Conservation (phyloP, 2,113 vertebrate genomes). For the Pontoporia blainvillei region DNA sequence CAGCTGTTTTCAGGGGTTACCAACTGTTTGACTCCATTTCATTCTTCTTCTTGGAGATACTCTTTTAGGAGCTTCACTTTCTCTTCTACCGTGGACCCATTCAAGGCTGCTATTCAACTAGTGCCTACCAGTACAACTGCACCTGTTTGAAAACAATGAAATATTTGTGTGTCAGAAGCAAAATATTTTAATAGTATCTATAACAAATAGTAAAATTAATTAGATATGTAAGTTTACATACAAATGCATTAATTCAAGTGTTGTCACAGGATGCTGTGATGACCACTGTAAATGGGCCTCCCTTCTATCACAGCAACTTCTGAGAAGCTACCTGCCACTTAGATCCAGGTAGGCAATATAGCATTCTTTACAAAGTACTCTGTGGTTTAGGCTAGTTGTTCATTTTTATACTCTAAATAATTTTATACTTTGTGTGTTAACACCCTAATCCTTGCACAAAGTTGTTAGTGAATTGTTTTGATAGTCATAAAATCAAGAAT, state of each 20-base stretch:
- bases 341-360: background rate
- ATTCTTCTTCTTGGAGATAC: background rate
- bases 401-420: background rate
- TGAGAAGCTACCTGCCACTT: background rate
- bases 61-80: background rate
- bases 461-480: background rate
- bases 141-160: background rate
- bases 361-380: background rate
- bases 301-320: background rate
- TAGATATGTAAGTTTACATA: background rate
- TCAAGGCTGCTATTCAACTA: background rate
- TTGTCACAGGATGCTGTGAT: background rate
- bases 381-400: background rate
- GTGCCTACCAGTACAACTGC: background rate
- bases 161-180: background rate
- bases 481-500: background rate
- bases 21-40: background rate
- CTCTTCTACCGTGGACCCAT: background rate
- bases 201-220: background rate
- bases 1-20: background rate
- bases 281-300: background rate
- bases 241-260: background rate
- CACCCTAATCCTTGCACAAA: background rate
- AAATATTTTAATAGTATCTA: background rate
- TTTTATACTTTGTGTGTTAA: background rate